Evolutionary conservation across 1,140 invertebrate species (phyloP).

Genomic region (Nautilus pompilius): DNA sequence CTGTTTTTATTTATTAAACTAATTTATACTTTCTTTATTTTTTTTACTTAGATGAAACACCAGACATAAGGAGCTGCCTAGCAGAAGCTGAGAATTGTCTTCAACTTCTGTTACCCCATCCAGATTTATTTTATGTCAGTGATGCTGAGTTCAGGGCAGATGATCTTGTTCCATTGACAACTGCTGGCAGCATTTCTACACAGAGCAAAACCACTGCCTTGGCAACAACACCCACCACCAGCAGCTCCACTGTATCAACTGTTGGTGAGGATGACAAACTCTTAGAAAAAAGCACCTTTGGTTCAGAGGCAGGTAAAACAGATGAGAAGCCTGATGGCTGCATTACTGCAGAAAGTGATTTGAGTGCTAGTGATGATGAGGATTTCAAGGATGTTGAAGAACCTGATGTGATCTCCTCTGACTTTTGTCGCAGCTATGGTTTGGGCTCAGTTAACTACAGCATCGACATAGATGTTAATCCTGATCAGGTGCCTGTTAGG

Average conservation of each 20-base stretch:
- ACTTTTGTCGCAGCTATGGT: constrained; percentile 33
- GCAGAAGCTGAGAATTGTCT: constrained; percentile 54
- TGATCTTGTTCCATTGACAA: no score
- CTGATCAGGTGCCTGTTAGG: constrained; percentile 18
- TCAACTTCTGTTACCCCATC: constrained; percentile 50
- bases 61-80: constrained; percentile 39
- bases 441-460: constrained; percentile 25
- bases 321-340: no score
- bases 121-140: constrained; percentile 41
- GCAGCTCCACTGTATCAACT: no score
- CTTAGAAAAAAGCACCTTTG: no score
- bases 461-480: constrained; percentile 32
- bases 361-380: constrained; percentile 15
- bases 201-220: neutral
- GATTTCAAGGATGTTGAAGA: constrained; percentile 19
- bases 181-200: neutral
- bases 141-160: no score
- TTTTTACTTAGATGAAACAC: constrained; percentile 1
- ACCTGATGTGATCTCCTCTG: neutral
- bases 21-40: neutral
- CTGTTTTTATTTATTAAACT: neutral
- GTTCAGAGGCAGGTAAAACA: no score
- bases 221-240: neutral
- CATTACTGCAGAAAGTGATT: no score
- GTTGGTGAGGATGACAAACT: no score